Conservation (phyloP, 2,113 vertebrate genomes). For the Mellivora capensis region DNA sequence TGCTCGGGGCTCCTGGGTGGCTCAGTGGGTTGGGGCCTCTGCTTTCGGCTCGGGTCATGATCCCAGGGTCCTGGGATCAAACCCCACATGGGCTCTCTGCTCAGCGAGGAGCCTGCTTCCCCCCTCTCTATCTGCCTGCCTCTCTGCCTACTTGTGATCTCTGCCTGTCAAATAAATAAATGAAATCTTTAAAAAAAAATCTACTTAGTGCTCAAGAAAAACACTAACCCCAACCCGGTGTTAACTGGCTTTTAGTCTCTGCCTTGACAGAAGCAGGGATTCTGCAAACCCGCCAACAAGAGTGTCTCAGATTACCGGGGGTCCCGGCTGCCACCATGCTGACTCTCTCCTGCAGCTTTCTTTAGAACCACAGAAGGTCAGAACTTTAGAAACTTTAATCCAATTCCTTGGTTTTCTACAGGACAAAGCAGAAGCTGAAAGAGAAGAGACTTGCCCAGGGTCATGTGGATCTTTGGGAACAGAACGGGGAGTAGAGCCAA, state of each 20-base stretch:
- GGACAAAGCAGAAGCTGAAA: neutral
- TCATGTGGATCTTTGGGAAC: neutral
- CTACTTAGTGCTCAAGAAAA: neutral
- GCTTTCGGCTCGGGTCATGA: no score
- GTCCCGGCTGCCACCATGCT: neutral
- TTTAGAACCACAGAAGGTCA: neutral
- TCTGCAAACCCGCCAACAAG: neutral
- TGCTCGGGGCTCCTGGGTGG: no score
- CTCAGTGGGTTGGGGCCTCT: no score
- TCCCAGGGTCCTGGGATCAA: no score
- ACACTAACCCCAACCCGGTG: neutral
- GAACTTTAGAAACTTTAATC: neutral
- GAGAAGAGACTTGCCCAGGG: neutral
- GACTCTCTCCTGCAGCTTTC: neutral
- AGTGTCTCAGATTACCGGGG: neutral
- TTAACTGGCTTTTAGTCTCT: conserved; percentile 25
- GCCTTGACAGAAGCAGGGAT: neutral
- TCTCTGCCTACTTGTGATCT: no score
- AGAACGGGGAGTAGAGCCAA: neutral
- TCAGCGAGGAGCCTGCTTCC: no score
- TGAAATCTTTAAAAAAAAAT: no score
- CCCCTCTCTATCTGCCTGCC: no score
- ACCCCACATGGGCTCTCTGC: no score
- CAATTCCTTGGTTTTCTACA: neutral
- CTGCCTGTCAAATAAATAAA: no score